These are phyloP conservation scores for Cerastis leucographa DNA, from an alignment of 2,888 invertebrate species.

Conservation along the genomic window DNA sequence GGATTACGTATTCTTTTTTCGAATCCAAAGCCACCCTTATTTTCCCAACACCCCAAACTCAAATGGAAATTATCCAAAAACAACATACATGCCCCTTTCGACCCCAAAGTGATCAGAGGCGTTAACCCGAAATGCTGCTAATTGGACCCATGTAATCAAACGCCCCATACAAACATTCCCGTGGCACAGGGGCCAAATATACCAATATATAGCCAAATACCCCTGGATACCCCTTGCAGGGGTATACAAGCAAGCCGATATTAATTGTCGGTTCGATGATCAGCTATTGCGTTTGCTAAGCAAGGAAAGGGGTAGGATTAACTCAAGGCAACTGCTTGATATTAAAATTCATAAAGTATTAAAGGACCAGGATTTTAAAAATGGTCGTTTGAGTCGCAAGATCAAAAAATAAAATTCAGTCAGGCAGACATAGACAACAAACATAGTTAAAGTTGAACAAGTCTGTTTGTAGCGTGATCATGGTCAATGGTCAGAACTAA, in stretches of 20 bases:
- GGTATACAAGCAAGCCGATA: constrained; percentile 44
- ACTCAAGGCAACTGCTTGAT: constrained; percentile 2
- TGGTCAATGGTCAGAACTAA: background rate
- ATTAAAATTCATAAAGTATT: constrained; percentile 37
- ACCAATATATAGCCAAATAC: constrained; percentile 24
- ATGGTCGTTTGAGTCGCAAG: constrained; percentile 11
- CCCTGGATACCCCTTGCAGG: background rate
- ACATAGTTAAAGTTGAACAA: background rate
- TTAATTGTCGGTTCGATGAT: constrained; percentile 51
- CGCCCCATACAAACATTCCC: constrained; percentile 46
- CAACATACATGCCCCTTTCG: constrained; percentile 41
- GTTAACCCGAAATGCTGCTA: constrained; percentile 51
- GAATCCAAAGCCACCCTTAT: background rate
- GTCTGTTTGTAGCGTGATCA: background rate
- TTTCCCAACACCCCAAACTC: background rate
- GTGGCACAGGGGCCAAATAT: constrained; percentile 25
- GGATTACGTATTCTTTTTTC: background rate
- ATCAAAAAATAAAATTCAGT: constrained; percentile 1
- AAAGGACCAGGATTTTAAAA: constrained; percentile 23
- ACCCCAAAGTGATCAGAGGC: constrained; percentile 42
- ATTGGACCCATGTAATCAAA: constrained; percentile 55
- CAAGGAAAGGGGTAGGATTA: constrained; percentile 36
- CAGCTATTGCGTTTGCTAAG: constrained; percentile 31
- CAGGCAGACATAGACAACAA: background rate
- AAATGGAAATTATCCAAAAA: constrained; percentile 53